Base-by-base conservation (phyloP, 2,797 vertebrate genomes). In the Sebastes kiyomatsui region DNA sequence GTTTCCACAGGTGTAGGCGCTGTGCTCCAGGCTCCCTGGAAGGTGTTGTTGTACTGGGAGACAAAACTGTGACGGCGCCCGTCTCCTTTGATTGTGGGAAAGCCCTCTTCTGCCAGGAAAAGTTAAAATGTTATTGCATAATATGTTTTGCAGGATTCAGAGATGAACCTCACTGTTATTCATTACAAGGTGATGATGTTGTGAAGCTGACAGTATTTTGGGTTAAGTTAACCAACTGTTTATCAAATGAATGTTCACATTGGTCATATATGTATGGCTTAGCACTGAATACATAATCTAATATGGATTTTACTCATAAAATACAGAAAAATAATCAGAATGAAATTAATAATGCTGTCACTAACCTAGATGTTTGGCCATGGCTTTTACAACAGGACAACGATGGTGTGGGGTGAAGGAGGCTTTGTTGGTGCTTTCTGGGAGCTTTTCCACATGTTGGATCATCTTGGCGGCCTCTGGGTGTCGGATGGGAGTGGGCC, bases 31-130 rank as follows among this genome's bases (percentile, higher is more conserved):
- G 35, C 74, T 71, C 81, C 83, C 67, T 80, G 67, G 77, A 92
- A 94, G 27, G n/a, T 46, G 11, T 74, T 55, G 13, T 55, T 78
- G 74, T 94, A 55, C 0, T 89, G 70, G 9, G 93, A 87, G 13
- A 58, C 64, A 35, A 62, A 73, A 18, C 7, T 70, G 11, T 2
- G 2, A n/a, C 4, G 2, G 3, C 12, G 52, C 20, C 12, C 8
- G 5, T 92, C 83, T 33, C 70, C 84, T 82, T 54, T 88, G 30
- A 91, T 65, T 25, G 84, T 81, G 55, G 87, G 75, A 18, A 82
- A 75, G 20, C 84, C 76, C 62, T 84, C 84, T 85, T 66, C 73
- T 77, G 11, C 18, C 80, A 5, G 62, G 28, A 58, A 76, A 52
- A 49, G 16, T 12, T 4, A 0, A 35, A 58, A 52, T 67, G 23